These are phyloP conservation scores for Alcis repandata DNA, from an alignment of 2,888 invertebrate species.

Conservation along the genomic window DNA sequence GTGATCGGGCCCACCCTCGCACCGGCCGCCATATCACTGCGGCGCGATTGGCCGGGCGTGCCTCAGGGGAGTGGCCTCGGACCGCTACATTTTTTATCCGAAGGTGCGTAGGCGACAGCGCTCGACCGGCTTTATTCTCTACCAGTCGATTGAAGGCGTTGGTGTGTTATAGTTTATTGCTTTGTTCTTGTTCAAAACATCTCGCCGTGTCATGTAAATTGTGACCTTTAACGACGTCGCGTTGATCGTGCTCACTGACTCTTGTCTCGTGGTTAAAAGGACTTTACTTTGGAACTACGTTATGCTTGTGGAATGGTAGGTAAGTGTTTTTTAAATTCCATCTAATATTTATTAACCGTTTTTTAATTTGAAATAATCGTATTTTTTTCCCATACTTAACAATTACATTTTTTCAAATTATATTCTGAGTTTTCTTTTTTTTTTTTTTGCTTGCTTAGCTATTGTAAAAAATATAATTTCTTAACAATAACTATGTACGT, in stretches of 20 bases:
- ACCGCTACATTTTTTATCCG: slow-evolving; percentile 77
- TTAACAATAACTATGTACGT: no score
- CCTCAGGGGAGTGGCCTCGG: slow-evolving; percentile 78
- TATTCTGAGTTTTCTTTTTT: no score
- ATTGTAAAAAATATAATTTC: no score
- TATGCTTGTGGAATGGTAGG: slow-evolving; percentile 59
- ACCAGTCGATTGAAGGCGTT: slow-evolving; percentile 84
- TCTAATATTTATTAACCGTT: background rate
- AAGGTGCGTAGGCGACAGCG: slow-evolving; percentile 78
- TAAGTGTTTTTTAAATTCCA: slow-evolving; percentile 54
- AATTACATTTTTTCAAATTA: no score
- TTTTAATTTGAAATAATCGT: background rate
- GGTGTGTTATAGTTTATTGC: slow-evolving; percentile 84
- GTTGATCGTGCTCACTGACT: slow-evolving; percentile 65
- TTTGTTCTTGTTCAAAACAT: slow-evolving; percentile 70
- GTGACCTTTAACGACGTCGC: slow-evolving; percentile 70
- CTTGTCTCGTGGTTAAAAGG: slow-evolving; percentile 71
- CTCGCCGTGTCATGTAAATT: slow-evolving; percentile 77
- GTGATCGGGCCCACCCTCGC: slow-evolving; percentile 80
- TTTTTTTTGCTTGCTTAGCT: no score
- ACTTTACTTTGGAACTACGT: slow-evolving; percentile 66
- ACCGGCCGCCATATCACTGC: slow-evolving; percentile 66
- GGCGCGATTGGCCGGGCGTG: slow-evolving; percentile 75
- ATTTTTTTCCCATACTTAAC: background rate
- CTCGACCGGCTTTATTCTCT: slow-evolving; percentile 77